Evolutionary conservation across 2,113 vertebrate species (phyloP).

Genomic region (Madoqua kirkii): DNA sequence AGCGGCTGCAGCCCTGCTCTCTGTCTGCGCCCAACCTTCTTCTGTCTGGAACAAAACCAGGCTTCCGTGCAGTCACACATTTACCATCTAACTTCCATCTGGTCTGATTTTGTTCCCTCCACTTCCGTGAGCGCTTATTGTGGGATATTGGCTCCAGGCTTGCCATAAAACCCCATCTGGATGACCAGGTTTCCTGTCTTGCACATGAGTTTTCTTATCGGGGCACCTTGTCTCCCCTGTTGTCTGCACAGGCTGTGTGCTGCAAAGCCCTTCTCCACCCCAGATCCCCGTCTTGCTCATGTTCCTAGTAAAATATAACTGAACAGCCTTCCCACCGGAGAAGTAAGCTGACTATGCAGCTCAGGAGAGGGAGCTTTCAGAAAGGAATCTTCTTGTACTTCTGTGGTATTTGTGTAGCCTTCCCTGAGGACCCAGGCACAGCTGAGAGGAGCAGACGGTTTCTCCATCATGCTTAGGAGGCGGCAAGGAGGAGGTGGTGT

Average conservation of each 20-base stretch:
- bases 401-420: fast-evolving
- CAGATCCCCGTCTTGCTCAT: not conserved
- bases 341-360: not conserved
- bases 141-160: not conserved
- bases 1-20: not conserved
- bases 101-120: not conserved
- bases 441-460: not conserved
- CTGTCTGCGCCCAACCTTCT: not conserved
- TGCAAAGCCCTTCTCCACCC: not conserved
- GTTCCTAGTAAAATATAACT: not conserved
- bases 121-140: not conserved
- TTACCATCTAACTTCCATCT: not conserved
- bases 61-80: not conserved
- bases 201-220: not conserved
- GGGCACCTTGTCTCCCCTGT: not conserved
- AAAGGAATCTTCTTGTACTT: not conserved
- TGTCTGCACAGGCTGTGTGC: not conserved
- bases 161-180: not conserved
- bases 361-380: not conserved
- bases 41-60: not conserved
- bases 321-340: not conserved
- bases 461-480: not conserved
- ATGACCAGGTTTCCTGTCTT: not conserved
- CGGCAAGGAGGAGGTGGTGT: not conserved
- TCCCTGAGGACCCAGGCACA: not conserved